Evolutionary conservation across 2,797 vertebrate species (phyloP).

Genomic region (Enteromius mattozi): DNA sequence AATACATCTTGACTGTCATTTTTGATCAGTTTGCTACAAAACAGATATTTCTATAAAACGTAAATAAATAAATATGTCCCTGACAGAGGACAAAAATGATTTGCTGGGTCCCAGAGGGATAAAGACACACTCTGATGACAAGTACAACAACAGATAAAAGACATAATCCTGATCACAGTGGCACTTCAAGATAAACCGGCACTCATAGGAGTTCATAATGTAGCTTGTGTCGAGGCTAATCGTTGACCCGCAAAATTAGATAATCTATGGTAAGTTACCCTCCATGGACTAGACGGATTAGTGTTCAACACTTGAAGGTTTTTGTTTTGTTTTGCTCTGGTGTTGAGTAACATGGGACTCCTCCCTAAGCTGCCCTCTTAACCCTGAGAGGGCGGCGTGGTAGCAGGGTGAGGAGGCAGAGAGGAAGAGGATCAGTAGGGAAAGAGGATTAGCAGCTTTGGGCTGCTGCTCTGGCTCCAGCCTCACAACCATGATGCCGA

Average conservation of each 20-base stretch:
- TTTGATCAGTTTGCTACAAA: background rate
- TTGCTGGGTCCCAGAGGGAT: conserved; percentile 19
- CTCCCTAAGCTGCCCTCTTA: conserved; percentile 43
- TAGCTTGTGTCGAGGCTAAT: conserved; percentile 39
- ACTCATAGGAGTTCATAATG: conserved; percentile 43
- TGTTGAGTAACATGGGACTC: conserved; percentile 52
- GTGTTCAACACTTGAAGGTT: conserved; percentile 43
- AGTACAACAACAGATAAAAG: conserved; percentile 33
- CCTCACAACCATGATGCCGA: conserved; percentile 52
- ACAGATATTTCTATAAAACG: background rate
- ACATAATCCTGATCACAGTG: conserved; percentile 35
- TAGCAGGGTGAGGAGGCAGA: conserved; percentile 44
- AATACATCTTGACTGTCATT: background rate
- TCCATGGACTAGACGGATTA: conserved; percentile 43
- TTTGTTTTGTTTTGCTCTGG: conserved; percentile 50
- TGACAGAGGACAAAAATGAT: conserved; percentile 31
- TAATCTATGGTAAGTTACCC: conserved; percentile 48
- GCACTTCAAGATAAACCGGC: conserved; percentile 38
- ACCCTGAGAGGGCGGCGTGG: conserved; percentile 35
- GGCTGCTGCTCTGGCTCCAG: conserved; percentile 61
- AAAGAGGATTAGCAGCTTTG: conserved; percentile 75
- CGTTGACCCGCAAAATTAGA: conserved; percentile 42
- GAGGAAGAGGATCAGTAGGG: conserved; percentile 60
- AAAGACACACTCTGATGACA: conserved; percentile 29
- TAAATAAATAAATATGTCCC: background rate